Percentiles rank a stretch among this genome's conserved stretches.
phyloP scores from a whole-genome alignment of 2,113 vertebrate species.

The Dendrocopos noguchii region DNA sequence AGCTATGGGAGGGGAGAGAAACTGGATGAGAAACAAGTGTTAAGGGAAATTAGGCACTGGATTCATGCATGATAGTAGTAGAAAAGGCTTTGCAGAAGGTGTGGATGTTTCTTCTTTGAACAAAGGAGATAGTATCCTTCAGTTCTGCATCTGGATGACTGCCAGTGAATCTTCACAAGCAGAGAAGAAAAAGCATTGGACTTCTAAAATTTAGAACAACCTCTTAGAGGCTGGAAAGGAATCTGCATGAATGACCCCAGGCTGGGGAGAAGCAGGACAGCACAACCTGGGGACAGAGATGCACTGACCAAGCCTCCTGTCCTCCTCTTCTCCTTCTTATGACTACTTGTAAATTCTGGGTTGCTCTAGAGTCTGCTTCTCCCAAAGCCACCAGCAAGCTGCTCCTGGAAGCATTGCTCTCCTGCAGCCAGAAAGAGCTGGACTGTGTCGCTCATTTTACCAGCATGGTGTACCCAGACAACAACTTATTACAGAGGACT shows the following conservation, averaged over 20 bases:
- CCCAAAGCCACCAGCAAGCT: not conserved
- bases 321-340: not conserved
- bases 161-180: not conserved
- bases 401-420: not conserved
- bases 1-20: not conserved
- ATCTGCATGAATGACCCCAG: not conserved
- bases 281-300: not conserved
- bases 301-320: not conserved
- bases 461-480: not conserved
- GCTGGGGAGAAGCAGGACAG: not conserved
- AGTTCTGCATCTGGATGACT: not conserved
- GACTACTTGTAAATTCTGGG: not conserved
- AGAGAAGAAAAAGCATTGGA: not conserved
- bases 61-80: not conserved
- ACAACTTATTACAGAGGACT: not conserved
- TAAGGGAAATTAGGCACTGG: not conserved
- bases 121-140: not conserved
- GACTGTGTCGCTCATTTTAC: not conserved
- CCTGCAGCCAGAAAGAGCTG: not conserved
- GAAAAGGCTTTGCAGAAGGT: not conserved
- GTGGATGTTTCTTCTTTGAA: not conserved
- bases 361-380: not conserved
- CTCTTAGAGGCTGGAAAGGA: not conserved
- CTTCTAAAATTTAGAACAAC: not conserved
- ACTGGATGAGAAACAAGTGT: not conserved